Percentiles rank a stretch among this genome's conserved stretches.
Evolutionary conservation across 2,888 invertebrate species (phyloP).

Genomic region (Drosophila maculinotata): DNA sequence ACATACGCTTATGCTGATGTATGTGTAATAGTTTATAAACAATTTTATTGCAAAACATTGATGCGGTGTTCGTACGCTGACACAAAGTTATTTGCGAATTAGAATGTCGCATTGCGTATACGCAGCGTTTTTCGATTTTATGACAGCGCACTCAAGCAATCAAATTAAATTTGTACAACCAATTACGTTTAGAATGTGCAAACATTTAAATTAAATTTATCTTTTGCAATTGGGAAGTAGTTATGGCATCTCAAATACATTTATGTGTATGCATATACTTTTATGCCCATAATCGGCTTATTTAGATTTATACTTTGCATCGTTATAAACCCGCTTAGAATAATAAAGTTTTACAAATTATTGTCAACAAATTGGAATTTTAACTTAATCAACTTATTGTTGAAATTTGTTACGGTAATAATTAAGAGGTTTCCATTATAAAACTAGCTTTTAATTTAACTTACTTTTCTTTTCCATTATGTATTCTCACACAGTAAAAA

Average conservation of each 20-base stretch:
- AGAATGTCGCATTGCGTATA: slow-evolving; percentile 57
- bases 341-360: slow-evolving; percentile 16
- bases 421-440: slow-evolving; percentile 5
- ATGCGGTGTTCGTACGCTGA: slow-evolving; percentile 23
- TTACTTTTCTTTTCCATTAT: too few species aligned
- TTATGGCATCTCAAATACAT: neutral
- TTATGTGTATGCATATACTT: neutral
- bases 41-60: slow-evolving; percentile 54
- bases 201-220: slow-evolving; percentile 7
- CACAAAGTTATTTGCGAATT: slow-evolving; percentile 47
- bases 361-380: slow-evolving; percentile 27
- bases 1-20: slow-evolving; percentile 17
- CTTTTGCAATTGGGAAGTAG: neutral
- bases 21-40: slow-evolving; percentile 45
- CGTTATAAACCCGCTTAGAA: neutral
- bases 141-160: slow-evolving; percentile 4
- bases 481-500: too few species aligned
- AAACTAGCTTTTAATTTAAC: neutral
- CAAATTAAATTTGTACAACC: slow-evolving; percentile 20
- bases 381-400: neutral
- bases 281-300: slow-evolving; percentile 13
- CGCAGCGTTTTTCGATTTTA: slow-evolving; percentile 16
- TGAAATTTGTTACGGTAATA: slow-evolving; percentile 13
- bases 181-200: slow-evolving; percentile 25
- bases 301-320: slow-evolving; percentile 6